These are phyloP conservation scores for Myrmecobius fasciatus DNA, from an alignment of 2,113 vertebrate genomes.

Conservation along the genomic window DNA sequence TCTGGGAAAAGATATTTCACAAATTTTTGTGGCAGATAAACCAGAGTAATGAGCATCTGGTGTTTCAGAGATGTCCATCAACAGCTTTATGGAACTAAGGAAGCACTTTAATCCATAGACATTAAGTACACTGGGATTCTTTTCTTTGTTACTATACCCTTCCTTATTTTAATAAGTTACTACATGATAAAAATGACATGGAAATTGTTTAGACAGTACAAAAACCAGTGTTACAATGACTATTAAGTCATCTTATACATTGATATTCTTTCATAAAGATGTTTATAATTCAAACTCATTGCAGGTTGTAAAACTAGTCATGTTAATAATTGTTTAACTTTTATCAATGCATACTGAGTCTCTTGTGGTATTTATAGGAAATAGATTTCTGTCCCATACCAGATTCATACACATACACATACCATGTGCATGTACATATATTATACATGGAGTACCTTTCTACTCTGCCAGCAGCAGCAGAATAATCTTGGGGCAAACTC, in stretches of 20 bases:
- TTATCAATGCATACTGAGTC: not conserved
- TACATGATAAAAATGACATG: not conserved
- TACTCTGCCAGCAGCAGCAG: not conserved
- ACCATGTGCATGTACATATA: not conserved
- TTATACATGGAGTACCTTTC: not conserved
- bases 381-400: not conserved
- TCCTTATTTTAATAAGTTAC: not conserved
- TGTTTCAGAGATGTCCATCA: not conserved
- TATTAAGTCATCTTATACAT: not conserved
- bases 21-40: not conserved
- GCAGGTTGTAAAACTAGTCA: not conserved
- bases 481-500: not conserved
- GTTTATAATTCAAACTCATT: not conserved
- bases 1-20: not conserved
- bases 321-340: not conserved
- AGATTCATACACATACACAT: not conserved
- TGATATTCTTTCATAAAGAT: not conserved
- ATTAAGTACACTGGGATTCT: not conserved
- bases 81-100: too few species aligned
- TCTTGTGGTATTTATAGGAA: not conserved
- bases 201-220: not conserved
- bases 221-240: not conserved
- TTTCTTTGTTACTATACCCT: not conserved
- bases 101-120: not conserved
- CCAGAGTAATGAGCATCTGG: not conserved